These are phyloP conservation scores for Imbricaverruca yamaguchii DNA, from an alignment of 2,888 invertebrate genomes.

Conservation along the genomic window DNA sequence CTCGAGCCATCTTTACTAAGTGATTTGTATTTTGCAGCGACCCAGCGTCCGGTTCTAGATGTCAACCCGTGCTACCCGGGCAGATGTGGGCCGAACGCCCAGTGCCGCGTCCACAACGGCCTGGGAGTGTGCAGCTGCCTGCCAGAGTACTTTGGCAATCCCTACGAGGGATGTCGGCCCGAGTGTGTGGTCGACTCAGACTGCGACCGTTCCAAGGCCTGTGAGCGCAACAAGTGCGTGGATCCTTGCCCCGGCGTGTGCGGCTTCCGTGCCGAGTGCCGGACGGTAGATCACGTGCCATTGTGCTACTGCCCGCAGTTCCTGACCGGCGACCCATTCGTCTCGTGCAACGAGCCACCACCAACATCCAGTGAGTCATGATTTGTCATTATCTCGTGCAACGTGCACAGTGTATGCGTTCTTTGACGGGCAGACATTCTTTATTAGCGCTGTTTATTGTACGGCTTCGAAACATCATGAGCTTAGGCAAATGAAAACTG, in stretches of 20 bases:
- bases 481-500: no score
- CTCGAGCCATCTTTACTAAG: no score
- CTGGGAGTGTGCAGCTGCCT: constrained; percentile 25
- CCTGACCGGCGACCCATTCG: constrained; percentile 61
- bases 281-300: constrained; percentile 66
- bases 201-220: constrained; percentile 64
- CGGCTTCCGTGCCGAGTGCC: constrained; percentile 63
- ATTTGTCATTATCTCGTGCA: no score
- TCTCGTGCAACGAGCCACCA: constrained; percentile 33
- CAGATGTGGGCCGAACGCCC: constrained; percentile 72
- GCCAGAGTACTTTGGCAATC: constrained; percentile 49
- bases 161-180: constrained; percentile 48
- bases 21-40: not conserved
- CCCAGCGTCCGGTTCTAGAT: not conserved
- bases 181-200: constrained; percentile 70
- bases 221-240: constrained; percentile 39
- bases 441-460: no score
- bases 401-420: no score
- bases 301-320: constrained; percentile 64
- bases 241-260: constrained; percentile 67
- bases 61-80: constrained; percentile 60
- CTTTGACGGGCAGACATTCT: no score
- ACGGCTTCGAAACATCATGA: no score
- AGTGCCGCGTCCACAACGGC: constrained; percentile 63
- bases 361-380: not conserved